Percentiles rank a stretch among this genome's conserved stretches.
Conservation (phyloP, 2,888 invertebrate species). For the Phania funesta region DNA sequence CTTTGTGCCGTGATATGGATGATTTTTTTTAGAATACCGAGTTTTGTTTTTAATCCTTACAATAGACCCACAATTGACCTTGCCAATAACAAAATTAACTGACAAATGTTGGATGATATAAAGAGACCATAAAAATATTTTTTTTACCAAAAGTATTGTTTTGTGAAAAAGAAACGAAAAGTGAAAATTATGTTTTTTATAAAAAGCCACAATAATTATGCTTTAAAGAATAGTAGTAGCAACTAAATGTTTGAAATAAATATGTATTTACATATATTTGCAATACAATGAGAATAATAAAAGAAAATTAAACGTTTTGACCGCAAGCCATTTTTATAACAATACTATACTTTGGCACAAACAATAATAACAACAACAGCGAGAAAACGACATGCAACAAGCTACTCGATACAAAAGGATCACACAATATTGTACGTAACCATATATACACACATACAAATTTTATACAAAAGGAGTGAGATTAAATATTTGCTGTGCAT, state of each 20-base stretch:
- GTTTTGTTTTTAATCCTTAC: background rate
- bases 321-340: conserved; percentile 76
- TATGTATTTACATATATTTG: too few species aligned
- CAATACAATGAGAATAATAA: conserved; percentile 59
- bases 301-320: conserved; percentile 77
- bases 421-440: conserved; percentile 40
- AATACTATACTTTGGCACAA: conserved; percentile 60
- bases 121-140: background rate
- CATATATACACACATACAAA: background rate
- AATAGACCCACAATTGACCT: conserved; percentile 71
- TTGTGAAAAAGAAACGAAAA: conserved; percentile 72
- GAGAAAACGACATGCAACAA: conserved; percentile 39
- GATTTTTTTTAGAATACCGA: background rate
- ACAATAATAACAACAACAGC: conserved; percentile 54
- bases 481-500: background rate
- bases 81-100: conserved; percentile 66
- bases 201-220: conserved; percentile 69
- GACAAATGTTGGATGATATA: conserved; percentile 48
- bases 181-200: conserved; percentile 66
- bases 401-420: conserved; percentile 45
- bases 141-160: conserved; percentile 17
- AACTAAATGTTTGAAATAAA: conserved; percentile 46
- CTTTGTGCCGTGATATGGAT: too few species aligned
- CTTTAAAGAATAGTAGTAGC: conserved; percentile 36
- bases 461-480: conserved; percentile 18